Base-by-base conservation (phyloP, 30 jellyfish, hydroid and myxozoan genomes). In the Phacellophora camtschatica region DNA sequence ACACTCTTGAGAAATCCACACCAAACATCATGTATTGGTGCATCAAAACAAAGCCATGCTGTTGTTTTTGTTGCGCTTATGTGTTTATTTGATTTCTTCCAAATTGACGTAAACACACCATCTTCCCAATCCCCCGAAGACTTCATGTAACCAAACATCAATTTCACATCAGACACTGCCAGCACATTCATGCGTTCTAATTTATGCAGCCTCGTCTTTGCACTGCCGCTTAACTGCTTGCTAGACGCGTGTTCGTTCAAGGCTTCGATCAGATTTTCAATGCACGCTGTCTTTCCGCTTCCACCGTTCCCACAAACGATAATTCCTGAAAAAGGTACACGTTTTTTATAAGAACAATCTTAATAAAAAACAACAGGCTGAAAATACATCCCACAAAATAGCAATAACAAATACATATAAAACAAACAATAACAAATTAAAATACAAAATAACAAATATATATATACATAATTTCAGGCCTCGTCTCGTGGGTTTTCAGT, bases 31-130 rank as follows among this genome's bases (percentile, higher is more conserved):
- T 76, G 84, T 77, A 88, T 65, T 2, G 97, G 97, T 5, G 90
- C 97, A 74, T 88, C 97, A 45, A 88, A 77, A 36, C 95, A 78
- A n/a, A 88, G 82, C 97, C 97, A 88, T 54, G 91, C 72, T 50
- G 95, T 58, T 20, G 87, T 68, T 68, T 66, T 50, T 28, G 80
- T 29, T 4, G 58, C 85, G 22, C 61, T 62, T 46, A 70, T 83
- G n/a, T 72, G 67, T 48, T 74, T 73, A 46, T 66, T 72, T 1
- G 97, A 89, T 62, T 80, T 77, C 50, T 88, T 88, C 88, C 91
- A 88, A 2, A 75, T 48, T n/a, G 87, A 61, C 5, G 95, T 56
- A 50, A 88, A 79, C 6, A 88, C 95, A 12, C 97, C 97, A 66
- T 88, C 95, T 36, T 53, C 83, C 91, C 95, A 81, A 51, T 80